Conservation (phyloP, 2,888 invertebrate genomes). For the Heteromurus nitidus region DNA sequence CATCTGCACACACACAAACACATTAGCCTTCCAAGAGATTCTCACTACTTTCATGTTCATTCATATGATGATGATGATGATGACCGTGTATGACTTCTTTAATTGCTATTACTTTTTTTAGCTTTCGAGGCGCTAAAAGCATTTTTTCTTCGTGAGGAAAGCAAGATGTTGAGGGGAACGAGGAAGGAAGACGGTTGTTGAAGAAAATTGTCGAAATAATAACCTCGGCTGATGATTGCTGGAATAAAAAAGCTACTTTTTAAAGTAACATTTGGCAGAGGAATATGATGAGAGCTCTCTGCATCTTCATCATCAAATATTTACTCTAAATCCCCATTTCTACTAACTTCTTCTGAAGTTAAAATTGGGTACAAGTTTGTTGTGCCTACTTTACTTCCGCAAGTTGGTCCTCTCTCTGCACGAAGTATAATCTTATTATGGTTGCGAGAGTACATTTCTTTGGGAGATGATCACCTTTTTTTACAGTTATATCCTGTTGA, state of each 20-base stretch:
- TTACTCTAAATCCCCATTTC: constrained; percentile 54
- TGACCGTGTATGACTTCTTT: too few species aligned
- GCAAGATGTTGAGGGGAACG: constrained; percentile 10
- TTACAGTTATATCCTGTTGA: not conserved
- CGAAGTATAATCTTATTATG: not conserved
- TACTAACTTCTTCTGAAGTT: constrained; percentile 28
- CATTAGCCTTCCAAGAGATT: too few species aligned
- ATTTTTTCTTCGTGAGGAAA: constrained; percentile 13
- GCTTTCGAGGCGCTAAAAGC: constrained; percentile 41
- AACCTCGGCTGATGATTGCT: constrained; percentile 25
- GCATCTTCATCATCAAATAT: constrained; percentile 55
- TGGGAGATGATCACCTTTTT: not conserved
- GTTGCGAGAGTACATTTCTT: not conserved
- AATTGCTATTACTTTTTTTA: constrained; percentile 38
- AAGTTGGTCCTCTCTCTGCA: not conserved
- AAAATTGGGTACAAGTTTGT: too few species aligned
- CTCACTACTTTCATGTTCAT: too few species aligned
- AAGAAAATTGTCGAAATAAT: constrained; percentile 48
- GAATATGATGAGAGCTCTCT: not conserved
- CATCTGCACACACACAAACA: too few species aligned
- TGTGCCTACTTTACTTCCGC: too few species aligned
- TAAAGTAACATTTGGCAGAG: constrained; percentile 1
- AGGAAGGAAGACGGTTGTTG: constrained; percentile 43
- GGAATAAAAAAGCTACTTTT: constrained; percentile 24
- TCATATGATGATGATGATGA: too few species aligned